Evolutionary conservation across 2,113 vertebrate genomes (phyloP).

Genomic region (Mus pahari): DNA sequence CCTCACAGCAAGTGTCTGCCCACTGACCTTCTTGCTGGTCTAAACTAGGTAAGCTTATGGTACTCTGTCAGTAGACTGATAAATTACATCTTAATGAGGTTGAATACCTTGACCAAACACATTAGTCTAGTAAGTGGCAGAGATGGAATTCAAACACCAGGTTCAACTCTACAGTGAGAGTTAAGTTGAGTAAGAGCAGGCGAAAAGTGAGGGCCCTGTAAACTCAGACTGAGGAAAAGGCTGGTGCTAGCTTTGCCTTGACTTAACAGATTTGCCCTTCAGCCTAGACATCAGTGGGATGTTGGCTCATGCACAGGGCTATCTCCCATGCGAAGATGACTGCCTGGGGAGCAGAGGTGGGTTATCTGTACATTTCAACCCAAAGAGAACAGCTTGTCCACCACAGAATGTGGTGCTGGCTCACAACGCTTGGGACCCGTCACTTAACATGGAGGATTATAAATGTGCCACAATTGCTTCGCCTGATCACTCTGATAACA

Average conservation of each 20-base stretch:
- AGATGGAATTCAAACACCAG: constrained; percentile 39
- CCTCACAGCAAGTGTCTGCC: neutral
- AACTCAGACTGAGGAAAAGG: neutral
- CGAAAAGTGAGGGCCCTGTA: neutral
- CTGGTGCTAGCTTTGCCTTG: neutral
- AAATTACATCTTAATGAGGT: constrained; percentile 9
- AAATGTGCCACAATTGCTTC: constrained; percentile 29
- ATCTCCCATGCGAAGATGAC: neutral
- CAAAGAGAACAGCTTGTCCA: neutral
- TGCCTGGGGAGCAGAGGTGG: neutral
- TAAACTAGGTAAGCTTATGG: constrained; percentile 5
- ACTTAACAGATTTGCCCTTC: constrained; percentile 22
- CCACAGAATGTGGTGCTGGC: neutral
- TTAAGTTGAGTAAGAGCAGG: neutral
- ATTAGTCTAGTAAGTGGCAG: neutral
- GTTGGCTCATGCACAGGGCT: neutral
- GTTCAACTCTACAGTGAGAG: neutral
- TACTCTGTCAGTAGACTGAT: constrained; percentile 2
- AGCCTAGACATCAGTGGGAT: neutral
- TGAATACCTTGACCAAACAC: constrained; percentile 8
- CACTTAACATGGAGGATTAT: constrained; percentile 24
- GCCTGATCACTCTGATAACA: constrained; percentile 50
- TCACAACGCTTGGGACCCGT: constrained; percentile 23
- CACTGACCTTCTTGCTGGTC: neutral
- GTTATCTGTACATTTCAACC: neutral